Conservation (phyloP, 2,113 vertebrate species). For the Alaudala cheleensis region DNA sequence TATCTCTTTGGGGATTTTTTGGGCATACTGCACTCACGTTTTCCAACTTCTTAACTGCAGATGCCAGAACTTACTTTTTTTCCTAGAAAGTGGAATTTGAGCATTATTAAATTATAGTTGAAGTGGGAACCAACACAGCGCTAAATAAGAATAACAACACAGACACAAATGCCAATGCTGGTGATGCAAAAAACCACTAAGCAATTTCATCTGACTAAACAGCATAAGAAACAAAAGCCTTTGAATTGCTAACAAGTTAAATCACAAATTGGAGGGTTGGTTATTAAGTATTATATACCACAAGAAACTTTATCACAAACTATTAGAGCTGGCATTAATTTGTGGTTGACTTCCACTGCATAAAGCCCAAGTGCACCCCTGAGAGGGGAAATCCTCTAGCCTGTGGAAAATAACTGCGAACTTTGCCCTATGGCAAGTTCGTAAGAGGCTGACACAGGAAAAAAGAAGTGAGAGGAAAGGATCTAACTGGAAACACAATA, state of each 20-base stretch:
- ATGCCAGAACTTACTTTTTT: background rate
- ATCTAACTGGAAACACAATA: slow-evolving; percentile 52
- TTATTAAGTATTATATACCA: background rate
- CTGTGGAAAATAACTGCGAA: slow-evolving; percentile 27
- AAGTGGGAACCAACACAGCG: background rate
- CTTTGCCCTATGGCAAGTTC: slow-evolving; percentile 2
- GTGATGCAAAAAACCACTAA: background rate
- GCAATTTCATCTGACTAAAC: slow-evolving; percentile 5
- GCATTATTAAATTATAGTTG: background rate
- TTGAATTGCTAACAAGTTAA: background rate
- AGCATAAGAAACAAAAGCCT: background rate
- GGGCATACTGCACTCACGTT: background rate
- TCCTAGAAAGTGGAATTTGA: background rate
- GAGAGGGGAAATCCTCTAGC: slow-evolving; percentile 27
- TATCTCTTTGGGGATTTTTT: background rate
- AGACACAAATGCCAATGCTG: background rate
- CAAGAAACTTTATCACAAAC: slow-evolving; percentile 5
- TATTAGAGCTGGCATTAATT: background rate
- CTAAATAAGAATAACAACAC: background rate
- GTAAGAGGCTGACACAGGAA: slow-evolving; percentile 38
- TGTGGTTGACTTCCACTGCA: background rate
- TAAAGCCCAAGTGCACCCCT: slow-evolving; percentile 21
- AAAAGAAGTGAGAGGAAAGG: slow-evolving; percentile 38
- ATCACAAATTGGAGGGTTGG: background rate
- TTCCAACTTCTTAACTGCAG: background rate